These are phyloP conservation scores for Chironomus tepperi DNA, from an alignment of 1,140 invertebrate species.

Conservation along the genomic window DNA sequence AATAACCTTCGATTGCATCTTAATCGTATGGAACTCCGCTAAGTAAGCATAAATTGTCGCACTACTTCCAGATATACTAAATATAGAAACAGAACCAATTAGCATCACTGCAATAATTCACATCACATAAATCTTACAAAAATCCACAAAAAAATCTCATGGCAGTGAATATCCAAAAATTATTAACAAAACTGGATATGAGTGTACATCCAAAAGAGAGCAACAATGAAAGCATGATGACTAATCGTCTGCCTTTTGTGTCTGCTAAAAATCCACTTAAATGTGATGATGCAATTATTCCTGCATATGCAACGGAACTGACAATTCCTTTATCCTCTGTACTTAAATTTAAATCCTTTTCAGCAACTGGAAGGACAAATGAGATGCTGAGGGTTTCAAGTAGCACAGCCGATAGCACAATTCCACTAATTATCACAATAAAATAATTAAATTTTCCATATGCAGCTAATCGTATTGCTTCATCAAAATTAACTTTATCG, in stretches of 20 bases:
- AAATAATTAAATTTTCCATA: slow-evolving; percentile 55
- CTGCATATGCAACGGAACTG: slow-evolving; percentile 31
- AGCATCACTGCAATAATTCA: too few relatives aligned
- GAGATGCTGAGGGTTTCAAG: slow-evolving; percentile 54
- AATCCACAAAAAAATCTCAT: slow-evolving; percentile 46
- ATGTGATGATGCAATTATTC: slow-evolving; percentile 36
- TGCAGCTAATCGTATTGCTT: slow-evolving; percentile 32
- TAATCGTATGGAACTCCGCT: slow-evolving; percentile 29
- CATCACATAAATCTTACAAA: slow-evolving; percentile 7
- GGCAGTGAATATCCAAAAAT: slow-evolving; percentile 44
- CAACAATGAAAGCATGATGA: slow-evolving; percentile 43
- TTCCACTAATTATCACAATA: slow-evolving; percentile 45
- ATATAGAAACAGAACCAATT: not conserved
- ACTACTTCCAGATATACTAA: slow-evolving; percentile 29
- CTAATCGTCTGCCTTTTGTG: slow-evolving; percentile 34
- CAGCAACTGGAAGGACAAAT: slow-evolving; percentile 54
- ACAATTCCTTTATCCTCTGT: slow-evolving; percentile 51
- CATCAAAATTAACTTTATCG: not conserved
- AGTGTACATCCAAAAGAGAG: slow-evolving; percentile 44
- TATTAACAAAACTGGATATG: slow-evolving; percentile 42
- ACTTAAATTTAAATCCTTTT: slow-evolving; percentile 54
- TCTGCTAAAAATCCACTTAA: slow-evolving; percentile 40
- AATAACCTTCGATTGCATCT: slow-evolving; percentile 28
- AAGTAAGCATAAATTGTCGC: slow-evolving; percentile 30
- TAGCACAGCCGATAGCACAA: slow-evolving; percentile 47